phyloP scores from a whole-genome alignment of 2,888 invertebrate species.

The Ectemnius continuus region DNA sequence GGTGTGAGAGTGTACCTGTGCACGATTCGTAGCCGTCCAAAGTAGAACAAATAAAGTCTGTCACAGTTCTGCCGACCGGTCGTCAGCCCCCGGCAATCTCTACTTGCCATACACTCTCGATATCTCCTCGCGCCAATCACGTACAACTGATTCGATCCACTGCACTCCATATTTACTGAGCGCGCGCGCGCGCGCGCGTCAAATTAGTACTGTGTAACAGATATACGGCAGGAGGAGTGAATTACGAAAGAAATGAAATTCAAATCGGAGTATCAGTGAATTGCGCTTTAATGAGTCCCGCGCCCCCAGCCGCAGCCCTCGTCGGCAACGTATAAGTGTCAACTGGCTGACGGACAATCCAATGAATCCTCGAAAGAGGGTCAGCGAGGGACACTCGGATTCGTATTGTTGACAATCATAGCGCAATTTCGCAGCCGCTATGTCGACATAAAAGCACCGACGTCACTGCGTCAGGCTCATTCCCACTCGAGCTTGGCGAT shows the following conservation, averaged over 20 bases:
- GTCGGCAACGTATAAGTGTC: no score
- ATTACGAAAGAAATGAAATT: conserved; percentile 1
- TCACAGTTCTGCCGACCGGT: conserved; percentile 63
- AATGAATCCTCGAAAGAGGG: conserved; percentile 2
- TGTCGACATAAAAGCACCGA: not conserved
- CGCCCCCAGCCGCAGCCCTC: no score
- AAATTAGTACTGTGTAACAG: no score
- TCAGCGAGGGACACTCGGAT: not conserved
- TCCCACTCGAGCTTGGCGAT: conserved; percentile 26
- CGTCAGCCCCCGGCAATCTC: conserved; percentile 32
- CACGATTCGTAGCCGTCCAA: conserved; percentile 66
- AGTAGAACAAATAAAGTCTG: conserved; percentile 66
- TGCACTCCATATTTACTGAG: no score
- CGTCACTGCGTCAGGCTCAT: conserved; percentile 19
- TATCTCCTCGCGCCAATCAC: no score
- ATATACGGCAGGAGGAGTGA: not conserved
- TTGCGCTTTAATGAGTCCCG: no score
- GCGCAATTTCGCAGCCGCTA: not conserved
- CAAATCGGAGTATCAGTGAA: not conserved
- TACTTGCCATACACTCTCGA: no score
- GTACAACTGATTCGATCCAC: no score
- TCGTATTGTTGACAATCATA: not conserved
- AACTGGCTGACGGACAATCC: no score
- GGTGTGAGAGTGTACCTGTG: conserved; percentile 62
- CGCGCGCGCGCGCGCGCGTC: no score